phyloP scores from a whole-genome alignment of 2,888 invertebrate species.

The Andrena bicolor region DNA sequence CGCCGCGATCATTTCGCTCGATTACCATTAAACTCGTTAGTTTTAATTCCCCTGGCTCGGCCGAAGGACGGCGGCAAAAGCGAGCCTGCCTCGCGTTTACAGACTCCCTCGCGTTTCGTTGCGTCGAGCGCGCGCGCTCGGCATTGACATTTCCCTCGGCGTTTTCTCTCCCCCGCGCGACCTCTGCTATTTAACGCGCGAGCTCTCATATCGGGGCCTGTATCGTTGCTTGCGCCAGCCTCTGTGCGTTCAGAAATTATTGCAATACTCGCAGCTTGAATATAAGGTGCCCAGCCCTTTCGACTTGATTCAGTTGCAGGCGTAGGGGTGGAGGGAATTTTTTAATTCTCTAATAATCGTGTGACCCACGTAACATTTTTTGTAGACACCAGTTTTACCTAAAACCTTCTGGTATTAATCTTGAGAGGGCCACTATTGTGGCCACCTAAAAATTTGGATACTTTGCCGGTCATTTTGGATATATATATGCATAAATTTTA shows the following conservation, averaged over 20 bases:
- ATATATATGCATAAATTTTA: no score
- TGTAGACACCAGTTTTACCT: no score
- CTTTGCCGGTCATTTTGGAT: no score
- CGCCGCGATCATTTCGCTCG: constrained; percentile 32
- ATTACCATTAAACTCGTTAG: constrained; percentile 36
- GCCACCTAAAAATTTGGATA: no score
- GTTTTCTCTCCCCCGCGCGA: background rate
- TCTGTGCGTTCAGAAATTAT: background rate
- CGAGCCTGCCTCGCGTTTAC: constrained; percentile 11
- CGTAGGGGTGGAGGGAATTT: no score
- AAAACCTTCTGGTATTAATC: no score
- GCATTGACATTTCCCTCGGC: constrained; percentile 28
- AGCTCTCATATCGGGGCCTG: background rate
- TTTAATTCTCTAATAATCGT: no score
- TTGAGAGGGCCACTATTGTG: no score
- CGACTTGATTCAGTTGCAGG: no score
- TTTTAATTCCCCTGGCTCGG: constrained; percentile 21
- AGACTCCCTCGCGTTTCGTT: constrained; percentile 25
- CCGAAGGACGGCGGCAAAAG: constrained; percentile 22
- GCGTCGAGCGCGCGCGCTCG: background rate
- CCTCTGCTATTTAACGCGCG: constrained; percentile 22
- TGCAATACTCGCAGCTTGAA: no score
- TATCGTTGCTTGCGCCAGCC: background rate
- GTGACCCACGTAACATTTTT: no score
- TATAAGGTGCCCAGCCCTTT: no score